Evolutionary conservation across 2,888 invertebrate species (phyloP), one percentile per base, ranked within the genome.

Genomic region (Pseudeuparius sepicola): DNA sequence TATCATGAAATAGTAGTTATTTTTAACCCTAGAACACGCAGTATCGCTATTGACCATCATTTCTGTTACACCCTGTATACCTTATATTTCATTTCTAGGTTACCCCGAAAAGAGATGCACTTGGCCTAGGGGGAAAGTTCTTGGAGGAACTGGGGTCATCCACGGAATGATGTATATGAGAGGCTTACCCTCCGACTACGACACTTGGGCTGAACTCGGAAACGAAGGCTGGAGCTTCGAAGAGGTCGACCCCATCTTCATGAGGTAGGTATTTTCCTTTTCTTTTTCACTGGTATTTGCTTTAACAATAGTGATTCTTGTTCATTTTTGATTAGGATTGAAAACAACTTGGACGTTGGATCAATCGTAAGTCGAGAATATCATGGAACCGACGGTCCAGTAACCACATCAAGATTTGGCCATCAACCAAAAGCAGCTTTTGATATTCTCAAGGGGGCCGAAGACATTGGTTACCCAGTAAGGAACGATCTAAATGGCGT

Each of bases 91-190:
- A n/a, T n/a, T n/a, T n/a, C n/a, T n/a, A n/a, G n/a, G n/a, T n/a
- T n/a, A n/a, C n/a, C n/a, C n/a, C 14, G 67, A 64, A 0, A 67
- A 69, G 2, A 59, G 60, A 1, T 77, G 77, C 50, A 63, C 60
- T 10, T 80, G 79, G 79, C 72, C 75, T 0, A 65, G 79, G 34
- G 82, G 74, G 2, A 81, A 79, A 54, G 75, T 59, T 4, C 54
- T 67, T 52, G 85, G 84, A 4, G 85, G 84, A 0, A 69, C 68
- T 41, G 70, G 73, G 18, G 74, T 74, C 0, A 70, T 78, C 37
- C 82, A 85, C 52, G 73, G 71, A 51, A 69, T 78, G 71, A 68
- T 70, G 14, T 73, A 73, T 52, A 67, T 69, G 39, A 59, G 73
- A 49, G 73, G 73, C 1, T 66, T 68, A 35, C 66, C 60, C 26